These are phyloP conservation scores for Drosophila saltans DNA, from an alignment of 1,140 invertebrate genomes.

Conservation along the genomic window DNA sequence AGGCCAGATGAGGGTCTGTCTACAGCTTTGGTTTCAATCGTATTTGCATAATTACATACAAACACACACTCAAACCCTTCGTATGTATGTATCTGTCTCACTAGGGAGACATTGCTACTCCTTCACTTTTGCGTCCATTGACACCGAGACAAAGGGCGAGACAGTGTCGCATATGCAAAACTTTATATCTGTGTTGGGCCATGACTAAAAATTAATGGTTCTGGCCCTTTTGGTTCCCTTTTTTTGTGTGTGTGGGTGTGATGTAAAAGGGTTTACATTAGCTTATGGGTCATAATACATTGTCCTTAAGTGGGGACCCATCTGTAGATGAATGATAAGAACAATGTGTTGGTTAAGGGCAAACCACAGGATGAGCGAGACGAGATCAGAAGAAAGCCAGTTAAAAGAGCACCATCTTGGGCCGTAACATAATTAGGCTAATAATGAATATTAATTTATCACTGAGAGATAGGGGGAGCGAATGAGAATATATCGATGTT, in stretches of 20 bases:
- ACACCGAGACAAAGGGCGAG: constrained; percentile 31
- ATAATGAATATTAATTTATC: constrained; percentile 41
- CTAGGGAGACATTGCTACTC: constrained; percentile 15
- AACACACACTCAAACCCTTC: neutral
- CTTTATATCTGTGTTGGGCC: constrained; percentile 42
- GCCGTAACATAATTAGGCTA: constrained; percentile 34
- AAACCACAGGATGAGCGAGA: neutral
- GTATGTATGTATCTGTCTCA: neutral
- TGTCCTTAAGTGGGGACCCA: constrained; percentile 50
- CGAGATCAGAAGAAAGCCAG: constrained; percentile 19
- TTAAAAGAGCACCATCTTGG: constrained; percentile 14
- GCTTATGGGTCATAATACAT: constrained; percentile 51
- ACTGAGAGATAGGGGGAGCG: too few species aligned
- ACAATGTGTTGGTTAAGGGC: constrained; percentile 17
- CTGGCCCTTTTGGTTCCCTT: constrained; percentile 38
- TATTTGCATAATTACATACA: constrained; percentile 73
- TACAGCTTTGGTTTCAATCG: constrained; percentile 29
- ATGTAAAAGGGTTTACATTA: constrained; percentile 50
- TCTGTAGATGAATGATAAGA: constrained; percentile 44
- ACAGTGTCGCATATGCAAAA: constrained; percentile 50
- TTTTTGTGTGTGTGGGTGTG: constrained; percentile 16
- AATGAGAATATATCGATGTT: too few species aligned
- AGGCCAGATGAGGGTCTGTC: constrained; percentile 42
- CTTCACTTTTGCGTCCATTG: constrained; percentile 23
- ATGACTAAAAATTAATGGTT: constrained; percentile 54